Percentiles rank a stretch among this genome's conserved stretches.
phyloP scores from a whole-genome alignment of 2,797 vertebrate species.

The Hybognathus amarus region DNA sequence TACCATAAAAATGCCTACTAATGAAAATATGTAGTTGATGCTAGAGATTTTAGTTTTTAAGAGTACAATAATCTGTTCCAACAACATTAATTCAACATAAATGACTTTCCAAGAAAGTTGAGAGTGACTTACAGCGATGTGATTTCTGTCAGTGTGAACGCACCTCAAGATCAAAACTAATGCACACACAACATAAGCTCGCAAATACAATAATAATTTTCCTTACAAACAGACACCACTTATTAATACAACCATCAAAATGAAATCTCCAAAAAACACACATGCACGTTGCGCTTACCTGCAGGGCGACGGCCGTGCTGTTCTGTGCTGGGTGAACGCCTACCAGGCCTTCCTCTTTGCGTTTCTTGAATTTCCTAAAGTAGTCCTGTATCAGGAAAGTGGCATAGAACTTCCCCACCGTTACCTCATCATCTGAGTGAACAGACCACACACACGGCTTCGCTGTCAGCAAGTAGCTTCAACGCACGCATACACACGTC shows the following conservation, averaged over 20 bases:
- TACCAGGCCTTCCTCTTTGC: conserved; percentile 99
- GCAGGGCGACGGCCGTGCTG: conserved; percentile 95
- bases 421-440: conserved; percentile 99
- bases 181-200: not conserved
- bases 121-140: not conserved
- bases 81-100: not conserved
- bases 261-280: not conserved
- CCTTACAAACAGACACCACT: not conserved
- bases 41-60: not conserved
- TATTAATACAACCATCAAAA: not conserved
- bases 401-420: conserved; percentile 99
- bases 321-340: conserved; percentile 92
- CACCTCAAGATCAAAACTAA: not conserved
- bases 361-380: conserved; percentile 99
- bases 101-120: not conserved
- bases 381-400: conserved; percentile 99
- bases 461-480: conserved; percentile 85
- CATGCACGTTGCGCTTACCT: conserved; percentile 78
- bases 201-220: not conserved
- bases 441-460: conserved; percentile 99
- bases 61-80: too few relatives aligned
- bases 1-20: not conserved
- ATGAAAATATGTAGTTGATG: not conserved
- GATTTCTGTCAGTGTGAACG: not conserved
- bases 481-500: conserved; percentile 31